These are phyloP conservation scores for Sphinx pinastri DNA, from an alignment of 2,888 invertebrate species.

Conservation along the genomic window DNA sequence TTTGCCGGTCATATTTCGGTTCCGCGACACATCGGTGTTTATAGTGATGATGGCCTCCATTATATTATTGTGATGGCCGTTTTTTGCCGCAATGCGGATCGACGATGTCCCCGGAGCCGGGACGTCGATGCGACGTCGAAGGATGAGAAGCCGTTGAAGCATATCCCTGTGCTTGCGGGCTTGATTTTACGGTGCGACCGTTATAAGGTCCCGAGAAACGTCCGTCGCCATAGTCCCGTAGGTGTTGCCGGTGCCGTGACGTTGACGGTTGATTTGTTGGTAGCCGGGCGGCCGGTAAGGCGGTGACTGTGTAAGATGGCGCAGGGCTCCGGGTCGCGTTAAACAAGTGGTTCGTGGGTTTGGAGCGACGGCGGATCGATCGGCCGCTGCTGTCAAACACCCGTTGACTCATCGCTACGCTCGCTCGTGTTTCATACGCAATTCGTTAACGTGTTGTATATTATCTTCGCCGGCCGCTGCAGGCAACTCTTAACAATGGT, in stretches of 20 bases:
- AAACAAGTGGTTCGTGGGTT: slow-evolving; percentile 55
- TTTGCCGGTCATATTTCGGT: slow-evolving; percentile 72
- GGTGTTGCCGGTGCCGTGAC: slow-evolving; percentile 74
- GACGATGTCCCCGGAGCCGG: slow-evolving; percentile 53
- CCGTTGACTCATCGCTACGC: slow-evolving; percentile 76
- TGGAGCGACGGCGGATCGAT: slow-evolving; percentile 69
- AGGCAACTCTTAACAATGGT: slow-evolving; percentile 45
- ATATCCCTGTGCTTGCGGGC: slow-evolving; percentile 41
- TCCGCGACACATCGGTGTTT: slow-evolving; percentile 79
- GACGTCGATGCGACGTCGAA: slow-evolving; percentile 44
- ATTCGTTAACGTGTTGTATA: slow-evolving; percentile 58
- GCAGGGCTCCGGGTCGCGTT: slow-evolving; percentile 41
- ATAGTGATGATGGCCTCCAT: slow-evolving; percentile 83
- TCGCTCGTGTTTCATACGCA: slow-evolving; percentile 69
- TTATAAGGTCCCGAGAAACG: slow-evolving; percentile 60
- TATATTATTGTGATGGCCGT: slow-evolving; percentile 83
- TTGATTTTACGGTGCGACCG: slow-evolving; percentile 47
- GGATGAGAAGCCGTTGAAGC: slow-evolving; percentile 38
- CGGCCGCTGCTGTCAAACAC: slow-evolving; percentile 76
- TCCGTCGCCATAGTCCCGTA: slow-evolving; percentile 76
- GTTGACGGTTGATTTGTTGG: slow-evolving; percentile 49
- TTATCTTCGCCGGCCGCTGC: slow-evolving; percentile 38
- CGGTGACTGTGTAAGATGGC: slow-evolving; percentile 59
- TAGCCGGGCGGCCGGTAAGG: slow-evolving; percentile 57
- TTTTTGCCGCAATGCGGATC: slow-evolving; percentile 84